Conservation (phyloP, 2,888 invertebrate species). For the Campaea margaritaria region DNA sequence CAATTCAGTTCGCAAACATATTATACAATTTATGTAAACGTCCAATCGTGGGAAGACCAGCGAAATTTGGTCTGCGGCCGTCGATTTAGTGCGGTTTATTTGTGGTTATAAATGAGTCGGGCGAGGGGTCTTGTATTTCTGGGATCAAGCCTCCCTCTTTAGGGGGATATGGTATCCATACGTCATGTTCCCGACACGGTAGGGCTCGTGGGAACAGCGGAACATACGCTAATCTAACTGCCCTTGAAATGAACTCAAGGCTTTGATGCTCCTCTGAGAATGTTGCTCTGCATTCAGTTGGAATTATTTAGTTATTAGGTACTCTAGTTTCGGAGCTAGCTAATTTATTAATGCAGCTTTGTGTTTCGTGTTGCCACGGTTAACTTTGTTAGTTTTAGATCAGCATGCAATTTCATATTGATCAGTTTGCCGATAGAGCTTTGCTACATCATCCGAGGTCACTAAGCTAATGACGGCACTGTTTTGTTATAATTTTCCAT, state of each 20-base stretch:
- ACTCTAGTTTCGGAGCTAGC: no score
- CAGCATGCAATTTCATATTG: neutral
- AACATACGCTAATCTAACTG: constrained; percentile 48
- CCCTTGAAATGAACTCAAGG: constrained; percentile 49
- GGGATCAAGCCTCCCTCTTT: constrained; percentile 53
- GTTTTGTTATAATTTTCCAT: no score
- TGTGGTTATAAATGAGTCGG: constrained; percentile 33
- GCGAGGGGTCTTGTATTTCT: constrained; percentile 46
- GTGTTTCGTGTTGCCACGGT: no score
- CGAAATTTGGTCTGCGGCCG: constrained; percentile 44
- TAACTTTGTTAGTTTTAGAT: constrained; percentile 4
- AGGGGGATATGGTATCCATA: constrained; percentile 49
- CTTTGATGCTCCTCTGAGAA: constrained; percentile 32
- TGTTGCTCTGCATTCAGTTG: constrained; percentile 22
- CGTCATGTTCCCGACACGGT: constrained; percentile 57
- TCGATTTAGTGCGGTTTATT: constrained; percentile 41
- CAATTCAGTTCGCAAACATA: constrained; percentile 54
- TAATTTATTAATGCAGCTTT: neutral
- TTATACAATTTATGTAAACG: constrained; percentile 58
- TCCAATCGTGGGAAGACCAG: constrained; percentile 50
- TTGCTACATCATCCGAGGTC: neutral
- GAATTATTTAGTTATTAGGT: constrained; percentile 1
- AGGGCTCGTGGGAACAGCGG: constrained; percentile 49
- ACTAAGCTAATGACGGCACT: neutral
- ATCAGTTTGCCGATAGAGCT: neutral